phyloP scores from a whole-genome alignment of 2,888 invertebrate species.

The Stenodera caucasica region DNA sequence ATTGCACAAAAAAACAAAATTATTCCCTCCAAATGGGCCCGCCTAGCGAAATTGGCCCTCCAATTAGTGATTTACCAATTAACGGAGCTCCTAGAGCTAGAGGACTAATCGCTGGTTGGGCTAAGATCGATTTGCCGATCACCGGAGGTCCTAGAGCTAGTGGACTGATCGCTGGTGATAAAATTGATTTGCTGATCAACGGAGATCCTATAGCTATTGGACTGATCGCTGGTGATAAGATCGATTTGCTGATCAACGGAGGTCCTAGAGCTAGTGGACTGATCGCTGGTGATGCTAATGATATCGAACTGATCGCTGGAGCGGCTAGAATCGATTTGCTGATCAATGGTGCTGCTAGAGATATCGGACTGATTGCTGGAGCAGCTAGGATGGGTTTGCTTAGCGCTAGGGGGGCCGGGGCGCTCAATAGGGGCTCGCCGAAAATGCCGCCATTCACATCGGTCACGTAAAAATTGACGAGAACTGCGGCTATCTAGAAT shows the following conservation, averaged over 20 bases:
- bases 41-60: no score
- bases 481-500: slow-evolving; percentile 7
- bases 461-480: slow-evolving; percentile 12
- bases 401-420: slow-evolving; percentile 10
- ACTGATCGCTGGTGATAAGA: slow-evolving; percentile 9
- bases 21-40: slow-evolving; percentile 4
- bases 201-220: slow-evolving; percentile 4
- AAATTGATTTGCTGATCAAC: no score
- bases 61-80: no score
- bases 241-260: slow-evolving; percentile 14
- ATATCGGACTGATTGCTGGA: no score
- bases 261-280: neutral
- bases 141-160: slow-evolving; percentile 10
- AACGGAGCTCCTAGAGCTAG: slow-evolving; percentile 9
- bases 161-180: no score
- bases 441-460: slow-evolving; percentile 17
- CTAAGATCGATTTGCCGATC: no score
- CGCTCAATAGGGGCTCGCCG: slow-evolving; percentile 12
- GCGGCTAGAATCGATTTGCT: slow-evolving; percentile 12
- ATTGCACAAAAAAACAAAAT: neutral
- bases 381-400: no score
- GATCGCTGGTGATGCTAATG: neutral
- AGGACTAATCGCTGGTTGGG: no score
- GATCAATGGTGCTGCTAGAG: slow-evolving; percentile 8
- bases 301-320: slow-evolving; percentile 13